phyloP scores from a whole-genome alignment of 2,797 vertebrate genomes.

The Calcarius lapponicus region DNA sequence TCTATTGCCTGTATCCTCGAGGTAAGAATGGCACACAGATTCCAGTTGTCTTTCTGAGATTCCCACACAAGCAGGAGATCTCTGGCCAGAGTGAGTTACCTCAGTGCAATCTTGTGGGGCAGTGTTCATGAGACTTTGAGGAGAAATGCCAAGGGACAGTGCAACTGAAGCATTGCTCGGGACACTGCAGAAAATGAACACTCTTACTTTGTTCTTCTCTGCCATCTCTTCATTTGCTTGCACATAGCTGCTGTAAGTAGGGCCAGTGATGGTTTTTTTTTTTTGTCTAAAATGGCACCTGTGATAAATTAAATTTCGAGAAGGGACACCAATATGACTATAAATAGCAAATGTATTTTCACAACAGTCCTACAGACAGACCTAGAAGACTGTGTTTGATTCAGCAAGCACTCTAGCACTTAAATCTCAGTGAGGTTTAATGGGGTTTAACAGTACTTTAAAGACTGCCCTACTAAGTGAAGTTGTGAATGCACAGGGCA shows the following conservation, averaged over 20 bases:
- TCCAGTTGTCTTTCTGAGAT: background rate
- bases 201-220: background rate
- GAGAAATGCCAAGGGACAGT: background rate
- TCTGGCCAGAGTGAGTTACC: background rate
- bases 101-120: background rate
- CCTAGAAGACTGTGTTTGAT: background rate
- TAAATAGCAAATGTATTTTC: background rate
- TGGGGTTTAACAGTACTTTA: background rate
- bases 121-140: background rate
- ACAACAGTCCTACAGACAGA: background rate
- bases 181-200: background rate
- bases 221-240: background rate
- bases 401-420: background rate
- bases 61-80: background rate
- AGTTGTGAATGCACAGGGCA: background rate
- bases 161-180: background rate
- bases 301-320: background rate
- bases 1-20: background rate
- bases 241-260: background rate
- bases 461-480: background rate
- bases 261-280: background rate
- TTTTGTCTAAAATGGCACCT: background rate
- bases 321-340: background rate
- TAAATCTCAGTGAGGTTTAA: background rate
- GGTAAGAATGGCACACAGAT: background rate